These are phyloP conservation scores for Microctenopoma stevenorrisi DNA, from an alignment of 2,797 vertebrate genomes.

Conservation along the genomic window DNA sequence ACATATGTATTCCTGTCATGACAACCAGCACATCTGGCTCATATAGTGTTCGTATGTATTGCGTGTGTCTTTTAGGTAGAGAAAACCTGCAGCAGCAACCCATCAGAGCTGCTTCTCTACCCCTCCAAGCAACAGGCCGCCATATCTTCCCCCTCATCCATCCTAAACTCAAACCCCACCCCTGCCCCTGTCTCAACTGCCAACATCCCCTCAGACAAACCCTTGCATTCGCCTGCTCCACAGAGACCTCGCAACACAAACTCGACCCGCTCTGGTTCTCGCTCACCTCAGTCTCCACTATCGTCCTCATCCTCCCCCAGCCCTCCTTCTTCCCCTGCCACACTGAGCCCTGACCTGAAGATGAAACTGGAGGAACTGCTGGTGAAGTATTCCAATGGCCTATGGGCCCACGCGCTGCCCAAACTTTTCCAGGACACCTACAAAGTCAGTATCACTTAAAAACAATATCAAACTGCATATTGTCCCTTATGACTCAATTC, in stretches of 20 bases:
- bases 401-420: constrained; percentile 95
- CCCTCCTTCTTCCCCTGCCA: constrained; percentile 60
- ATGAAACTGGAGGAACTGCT: constrained; percentile 89
- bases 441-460: constrained; percentile 68
- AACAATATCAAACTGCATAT: neutral
- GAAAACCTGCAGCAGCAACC: constrained; percentile 84
- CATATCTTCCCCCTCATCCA: constrained; percentile 23
- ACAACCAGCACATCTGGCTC: neutral
- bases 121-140: constrained; percentile 80
- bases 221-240: constrained; percentile 29
- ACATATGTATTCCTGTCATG: neutral
- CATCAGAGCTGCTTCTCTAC: constrained; percentile 88
- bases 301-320: constrained; percentile 62
- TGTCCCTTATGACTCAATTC: neutral
- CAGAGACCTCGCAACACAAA: constrained; percentile 55
- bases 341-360: constrained; percentile 83
- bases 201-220: constrained; percentile 46
- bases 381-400: constrained; percentile 90
- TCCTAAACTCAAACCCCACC: constrained; percentile 33
- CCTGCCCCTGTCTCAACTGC: constrained; percentile 19
- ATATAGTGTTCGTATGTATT: neutral
- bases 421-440: constrained; percentile 93
- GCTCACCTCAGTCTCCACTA: constrained; percentile 53
- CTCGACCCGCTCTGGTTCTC: constrained; percentile 44
- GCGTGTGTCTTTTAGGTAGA: constrained; percentile 72